These are phyloP conservation scores for Drymonia ruficornis DNA, from an alignment of 2,888 invertebrate species.

Conservation along the genomic window DNA sequence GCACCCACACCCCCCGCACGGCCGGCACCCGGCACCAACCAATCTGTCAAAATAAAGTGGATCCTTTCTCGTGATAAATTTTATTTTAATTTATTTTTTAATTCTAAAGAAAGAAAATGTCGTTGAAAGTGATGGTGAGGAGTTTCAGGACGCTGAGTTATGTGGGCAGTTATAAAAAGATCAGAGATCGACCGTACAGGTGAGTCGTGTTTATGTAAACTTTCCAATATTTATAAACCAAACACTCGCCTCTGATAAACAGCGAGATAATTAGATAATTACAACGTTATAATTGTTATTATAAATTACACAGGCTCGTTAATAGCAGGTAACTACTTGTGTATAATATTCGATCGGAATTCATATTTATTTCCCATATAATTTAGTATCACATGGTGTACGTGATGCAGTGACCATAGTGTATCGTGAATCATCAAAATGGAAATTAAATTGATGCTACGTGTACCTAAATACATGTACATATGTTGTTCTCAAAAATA, in stretches of 20 bases:
- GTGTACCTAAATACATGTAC: neutral
- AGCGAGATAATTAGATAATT: neutral
- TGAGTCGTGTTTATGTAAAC: slow-evolving; percentile 44
- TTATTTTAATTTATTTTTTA: slow-evolving; percentile 7
- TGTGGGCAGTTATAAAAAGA: slow-evolving; percentile 71
- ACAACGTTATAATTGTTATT: neutral
- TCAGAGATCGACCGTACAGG: slow-evolving; percentile 66
- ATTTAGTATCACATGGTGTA: slow-evolving; percentile 18
- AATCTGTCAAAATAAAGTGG: slow-evolving; percentile 36
- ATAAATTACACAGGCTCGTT: neutral
- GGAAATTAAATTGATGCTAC: slow-evolving; percentile 12
- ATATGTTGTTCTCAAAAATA: no score
- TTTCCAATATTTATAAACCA: slow-evolving; percentile 9
- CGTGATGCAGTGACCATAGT: slow-evolving; percentile 21
- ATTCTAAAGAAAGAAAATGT: slow-evolving; percentile 52
- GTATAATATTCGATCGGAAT: neutral
- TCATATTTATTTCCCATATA: neutral
- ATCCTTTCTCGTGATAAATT: slow-evolving; percentile 6
- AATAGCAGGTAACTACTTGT: neutral
- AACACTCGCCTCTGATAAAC: neutral
- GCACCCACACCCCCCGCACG: no score
- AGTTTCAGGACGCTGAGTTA: slow-evolving; percentile 69
- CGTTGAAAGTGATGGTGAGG: slow-evolving; percentile 63
- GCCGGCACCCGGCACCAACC: slow-evolving; percentile 6
- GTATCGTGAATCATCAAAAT: slow-evolving; percentile 16